Evolutionary conservation across 2,797 vertebrate genomes (phyloP).

Genomic region (Tympanoctomys barrerae): DNA sequence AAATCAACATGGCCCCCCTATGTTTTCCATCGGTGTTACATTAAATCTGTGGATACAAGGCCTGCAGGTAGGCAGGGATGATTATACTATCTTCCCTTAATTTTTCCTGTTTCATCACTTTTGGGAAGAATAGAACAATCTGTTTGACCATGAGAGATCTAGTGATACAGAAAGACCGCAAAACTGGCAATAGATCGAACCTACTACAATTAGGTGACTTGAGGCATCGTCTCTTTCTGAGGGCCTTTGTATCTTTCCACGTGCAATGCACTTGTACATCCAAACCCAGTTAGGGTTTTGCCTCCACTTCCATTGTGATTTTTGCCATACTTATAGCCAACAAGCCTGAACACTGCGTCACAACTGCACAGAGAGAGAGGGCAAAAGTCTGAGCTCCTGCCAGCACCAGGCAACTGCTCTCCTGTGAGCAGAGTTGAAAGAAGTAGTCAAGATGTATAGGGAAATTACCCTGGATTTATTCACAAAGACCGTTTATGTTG

Average conservation of each 20-base stretch:
- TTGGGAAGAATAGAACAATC: neutral
- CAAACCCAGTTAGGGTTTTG: neutral
- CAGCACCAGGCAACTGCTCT: slow-evolving; percentile 49
- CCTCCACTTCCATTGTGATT: neutral
- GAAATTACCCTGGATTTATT: slow-evolving; percentile 89
- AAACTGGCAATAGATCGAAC: neutral
- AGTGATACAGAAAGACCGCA: neutral
- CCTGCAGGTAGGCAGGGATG: neutral
- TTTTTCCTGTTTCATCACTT: neutral
- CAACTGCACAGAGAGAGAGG: slow-evolving; percentile 54
- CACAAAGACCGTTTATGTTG: slow-evolving; percentile 88
- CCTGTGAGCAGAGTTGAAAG: slow-evolving; percentile 80
- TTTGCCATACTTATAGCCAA: neutral
- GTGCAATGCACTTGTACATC: neutral
- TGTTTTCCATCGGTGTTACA: neutral
- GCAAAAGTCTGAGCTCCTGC: neutral
- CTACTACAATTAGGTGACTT: neutral
- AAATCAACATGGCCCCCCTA: neutral
- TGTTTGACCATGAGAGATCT: neutral
- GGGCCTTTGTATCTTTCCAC: neutral
- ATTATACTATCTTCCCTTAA: neutral
- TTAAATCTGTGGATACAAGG: neutral
- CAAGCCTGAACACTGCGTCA: neutral
- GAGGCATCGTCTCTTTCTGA: neutral
- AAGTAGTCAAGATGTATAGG: slow-evolving; percentile 85